Evolutionary conservation across 2,888 invertebrate species (phyloP).

Genomic region (Diogma glabrata): DNA sequence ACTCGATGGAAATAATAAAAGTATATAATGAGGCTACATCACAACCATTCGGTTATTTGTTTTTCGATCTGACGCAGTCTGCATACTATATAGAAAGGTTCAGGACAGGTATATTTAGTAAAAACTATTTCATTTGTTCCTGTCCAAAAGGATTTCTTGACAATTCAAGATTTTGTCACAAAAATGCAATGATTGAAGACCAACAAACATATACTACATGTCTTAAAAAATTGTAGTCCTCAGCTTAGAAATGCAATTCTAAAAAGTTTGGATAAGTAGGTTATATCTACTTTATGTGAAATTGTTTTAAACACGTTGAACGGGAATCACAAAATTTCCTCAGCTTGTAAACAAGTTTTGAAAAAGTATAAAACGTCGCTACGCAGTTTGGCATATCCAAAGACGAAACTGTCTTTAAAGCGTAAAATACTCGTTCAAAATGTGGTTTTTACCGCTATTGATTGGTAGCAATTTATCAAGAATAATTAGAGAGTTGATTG

Average conservation of each 20-base stretch:
- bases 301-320: background rate
- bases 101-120: slow-evolving; percentile 13
- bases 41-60: slow-evolving; percentile 8
- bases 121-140: background rate
- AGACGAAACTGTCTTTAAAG: background rate
- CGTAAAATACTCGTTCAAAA: too few species aligned
- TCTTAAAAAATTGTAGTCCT: background rate
- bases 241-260: background rate
- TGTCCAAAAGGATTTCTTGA: background rate
- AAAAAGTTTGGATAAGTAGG: background rate
- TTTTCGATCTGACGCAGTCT: slow-evolving; percentile 10
- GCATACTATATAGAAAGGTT: slow-evolving; percentile 8
- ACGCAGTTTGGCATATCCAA: background rate
- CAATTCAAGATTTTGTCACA: background rate
- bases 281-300: background rate
- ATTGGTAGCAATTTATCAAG: too few species aligned
- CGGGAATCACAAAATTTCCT: background rate
- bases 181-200: background rate
- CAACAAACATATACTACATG: too few species aligned
- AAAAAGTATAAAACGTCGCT: background rate
- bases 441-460: too few species aligned
- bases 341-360: background rate
- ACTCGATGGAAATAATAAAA: slow-evolving; percentile 9
- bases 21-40: slow-evolving; percentile 12
- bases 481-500: background rate